Evolutionary conservation across 2,888 invertebrate species (phyloP).

Genomic region (Leptodirus hochenwartii): DNA sequence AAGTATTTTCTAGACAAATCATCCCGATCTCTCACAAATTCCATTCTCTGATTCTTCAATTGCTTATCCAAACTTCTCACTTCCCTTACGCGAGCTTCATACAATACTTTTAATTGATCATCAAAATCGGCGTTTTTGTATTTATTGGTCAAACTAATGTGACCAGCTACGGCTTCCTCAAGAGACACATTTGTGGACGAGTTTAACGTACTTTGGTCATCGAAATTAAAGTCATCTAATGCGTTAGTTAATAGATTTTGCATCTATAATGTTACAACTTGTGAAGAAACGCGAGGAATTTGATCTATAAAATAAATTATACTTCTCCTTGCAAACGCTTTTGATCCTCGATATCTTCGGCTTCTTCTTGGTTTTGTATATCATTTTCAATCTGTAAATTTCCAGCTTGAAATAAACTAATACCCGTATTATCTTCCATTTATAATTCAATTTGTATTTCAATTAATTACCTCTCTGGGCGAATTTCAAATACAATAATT

Average conservation of each 20-base stretch:
- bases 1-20: slow-evolving; percentile 10
- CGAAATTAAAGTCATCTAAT: slow-evolving; percentile 16
- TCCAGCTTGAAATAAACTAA: slow-evolving; percentile 14
- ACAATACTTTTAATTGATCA: slow-evolving; percentile 15
- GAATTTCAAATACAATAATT: too few relatives aligned
- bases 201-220: slow-evolving; percentile 16
- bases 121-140: slow-evolving; percentile 14
- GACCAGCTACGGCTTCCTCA: slow-evolving; percentile 8
- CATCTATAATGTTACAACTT: slow-evolving; percentile 12
- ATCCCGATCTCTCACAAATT: slow-evolving; percentile 11
- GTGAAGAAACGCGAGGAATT: neutral
- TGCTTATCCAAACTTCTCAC: slow-evolving; percentile 13
- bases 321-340: slow-evolving; percentile 16
- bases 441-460: too few relatives aligned
- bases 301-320: slow-evolving; percentile 1
- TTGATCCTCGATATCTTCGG: slow-evolving; percentile 16
- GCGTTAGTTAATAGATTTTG: slow-evolving; percentile 14
- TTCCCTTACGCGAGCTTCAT: slow-evolving; percentile 16
- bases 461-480: too few relatives aligned
- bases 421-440: slow-evolving; percentile 12
- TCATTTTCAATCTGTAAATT: slow-evolving; percentile 12
- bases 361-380: slow-evolving; percentile 15
- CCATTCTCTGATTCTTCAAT: slow-evolving; percentile 12
- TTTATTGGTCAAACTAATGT: slow-evolving; percentile 8
- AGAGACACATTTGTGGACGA: slow-evolving; percentile 14